These are phyloP conservation scores for Maniola jurtina DNA, from an alignment of 1,140 invertebrate species.

Conservation along the genomic window DNA sequence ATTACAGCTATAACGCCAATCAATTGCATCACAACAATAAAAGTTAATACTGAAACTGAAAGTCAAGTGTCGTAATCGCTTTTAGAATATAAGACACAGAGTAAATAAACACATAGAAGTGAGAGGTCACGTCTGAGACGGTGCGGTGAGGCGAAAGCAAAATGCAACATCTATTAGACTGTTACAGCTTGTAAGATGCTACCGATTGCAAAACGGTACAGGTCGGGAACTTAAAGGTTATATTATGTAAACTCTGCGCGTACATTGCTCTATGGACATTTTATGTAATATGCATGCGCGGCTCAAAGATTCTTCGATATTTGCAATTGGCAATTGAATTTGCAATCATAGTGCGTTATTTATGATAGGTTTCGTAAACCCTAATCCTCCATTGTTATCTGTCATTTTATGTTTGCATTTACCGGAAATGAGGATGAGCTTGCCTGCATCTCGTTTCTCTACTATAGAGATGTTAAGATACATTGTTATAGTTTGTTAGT, in stretches of 20 bases:
- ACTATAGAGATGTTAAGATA: too few relatives aligned
- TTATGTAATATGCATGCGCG: slow-evolving; percentile 40
- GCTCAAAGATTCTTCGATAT: slow-evolving; percentile 20
- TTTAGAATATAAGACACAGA: slow-evolving; percentile 21
- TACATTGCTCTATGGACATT: slow-evolving; percentile 41
- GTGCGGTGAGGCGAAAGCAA: slow-evolving; percentile 41
- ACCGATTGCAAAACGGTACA: slow-evolving; percentile 38
- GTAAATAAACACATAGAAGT: slow-evolving; percentile 35
- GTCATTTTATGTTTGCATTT: not conserved
- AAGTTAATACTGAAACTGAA: slow-evolving; percentile 19
- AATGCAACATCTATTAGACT: slow-evolving; percentile 41
- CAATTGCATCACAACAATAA: slow-evolving; percentile 15
- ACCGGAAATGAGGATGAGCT: too few relatives aligned
- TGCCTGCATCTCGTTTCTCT: too few relatives aligned
- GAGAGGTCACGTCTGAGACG: slow-evolving; percentile 35
- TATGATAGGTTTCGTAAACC: not conserved
- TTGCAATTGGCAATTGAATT: slow-evolving; percentile 18
- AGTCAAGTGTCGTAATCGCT: slow-evolving; percentile 18
- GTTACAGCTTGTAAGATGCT: slow-evolving; percentile 38
- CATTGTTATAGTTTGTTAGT: too few relatives aligned
- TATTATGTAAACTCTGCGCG: slow-evolving; percentile 49
- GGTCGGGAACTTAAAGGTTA: slow-evolving; percentile 42
- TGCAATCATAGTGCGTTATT: not conserved
- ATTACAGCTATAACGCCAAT: slow-evolving; percentile 5
- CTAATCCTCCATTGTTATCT: not conserved